Evolutionary conservation across 2,888 invertebrate species (phyloP).

Genomic region (Antitype chi): DNA sequence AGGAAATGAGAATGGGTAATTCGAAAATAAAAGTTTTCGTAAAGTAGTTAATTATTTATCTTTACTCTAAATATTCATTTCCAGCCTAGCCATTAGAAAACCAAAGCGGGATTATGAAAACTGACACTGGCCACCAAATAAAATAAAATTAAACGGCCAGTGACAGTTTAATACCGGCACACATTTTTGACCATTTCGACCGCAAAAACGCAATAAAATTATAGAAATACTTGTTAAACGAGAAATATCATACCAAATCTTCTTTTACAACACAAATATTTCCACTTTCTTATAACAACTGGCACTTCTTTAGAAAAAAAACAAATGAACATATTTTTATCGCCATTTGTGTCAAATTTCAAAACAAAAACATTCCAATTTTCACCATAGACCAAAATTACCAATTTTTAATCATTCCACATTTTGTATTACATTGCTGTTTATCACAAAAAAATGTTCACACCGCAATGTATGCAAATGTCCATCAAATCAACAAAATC

Average conservation of each 20-base stretch:
- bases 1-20: constrained; percentile 38
- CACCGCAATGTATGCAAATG: constrained; percentile 43
- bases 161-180: constrained; percentile 54
- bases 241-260: constrained; percentile 71
- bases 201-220: constrained; percentile 59
- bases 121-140: constrained; percentile 77
- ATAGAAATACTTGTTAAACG: constrained; percentile 36
- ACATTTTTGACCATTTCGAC: constrained; percentile 43
- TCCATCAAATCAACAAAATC: background rate
- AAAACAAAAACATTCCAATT: constrained; percentile 76
- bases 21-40: constrained; percentile 51
- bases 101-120: constrained; percentile 67
- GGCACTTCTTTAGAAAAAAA: constrained; percentile 81
- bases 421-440: constrained; percentile 44
- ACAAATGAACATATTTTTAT: constrained; percentile 80
- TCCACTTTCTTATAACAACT: constrained; percentile 76
- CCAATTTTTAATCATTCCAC: constrained; percentile 16
- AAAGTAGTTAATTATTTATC: constrained; percentile 60
- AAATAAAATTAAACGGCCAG: constrained; percentile 74
- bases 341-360: constrained; percentile 73
- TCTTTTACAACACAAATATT: constrained; percentile 67
- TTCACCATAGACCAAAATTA: constrained; percentile 56
- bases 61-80: constrained; percentile 62
- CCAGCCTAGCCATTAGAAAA: constrained; percentile 76
- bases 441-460: background rate